Base-by-base conservation (phyloP, 2,113 vertebrate species). In the Rattus norvegicus region DNA sequence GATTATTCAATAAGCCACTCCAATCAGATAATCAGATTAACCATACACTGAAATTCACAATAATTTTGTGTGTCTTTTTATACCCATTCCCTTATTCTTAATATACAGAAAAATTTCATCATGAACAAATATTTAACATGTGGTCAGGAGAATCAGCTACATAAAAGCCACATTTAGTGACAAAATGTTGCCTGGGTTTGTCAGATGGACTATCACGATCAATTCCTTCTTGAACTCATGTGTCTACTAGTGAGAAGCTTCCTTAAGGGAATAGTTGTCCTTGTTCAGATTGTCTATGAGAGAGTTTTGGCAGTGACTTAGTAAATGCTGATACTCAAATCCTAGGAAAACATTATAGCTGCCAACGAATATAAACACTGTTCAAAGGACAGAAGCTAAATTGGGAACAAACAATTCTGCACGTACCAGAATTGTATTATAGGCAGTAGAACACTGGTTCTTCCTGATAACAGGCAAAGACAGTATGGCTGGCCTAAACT, bases 241-340 rank as follows among this genome's bases (percentile, higher is more conserved):
- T 75, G 30, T 54, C 3, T 61, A 59, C 43, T 52, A 61, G 12
- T 43, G 65, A 91, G 22, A 28, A 63, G 19, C 81, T 36, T 30
- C 69, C 49, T 93, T 84, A 47, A 80, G 95, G 90, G 93, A 90
- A 75, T 17, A 95, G 33, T 36, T 94, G 6, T 88, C 36, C 73
- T 77, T n/a, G 47, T 90, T 73, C 85, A 97, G 96, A 90, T 76
- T 96, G 70, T 61, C 56, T 90, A 49, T 75, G 70, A 88, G 69
- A 94, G 67, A 91, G 24, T 33, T 94, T 87, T 93, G 84, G 67
- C 88, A 94, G n/a, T 90, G 19, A 88, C 56, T 97, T 93, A 79
- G 79, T 91, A 73, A 96, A 56, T 72, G 49, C 28, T 96, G 90
- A 30, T 69, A 97, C 79, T 84, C 6, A 93, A 69, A 92, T 93